Percentiles rank a stretch among this genome's conserved stretches.
Evolutionary conservation across 2,797 vertebrate species (phyloP).

Genomic region (Poeciliopsis presidionis): DNA sequence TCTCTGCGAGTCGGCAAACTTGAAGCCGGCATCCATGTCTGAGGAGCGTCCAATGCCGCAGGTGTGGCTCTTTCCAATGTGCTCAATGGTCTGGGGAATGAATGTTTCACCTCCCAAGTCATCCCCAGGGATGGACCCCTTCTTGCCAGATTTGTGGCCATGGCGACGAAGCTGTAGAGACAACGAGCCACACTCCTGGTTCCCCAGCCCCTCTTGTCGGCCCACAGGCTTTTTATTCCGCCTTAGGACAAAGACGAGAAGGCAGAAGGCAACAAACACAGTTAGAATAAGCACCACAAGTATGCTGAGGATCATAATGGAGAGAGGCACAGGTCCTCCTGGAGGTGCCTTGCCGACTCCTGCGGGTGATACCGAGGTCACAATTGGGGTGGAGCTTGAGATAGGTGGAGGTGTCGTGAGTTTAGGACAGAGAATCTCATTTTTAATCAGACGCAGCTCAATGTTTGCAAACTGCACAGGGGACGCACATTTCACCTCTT

Average conservation of each 20-base stretch:
- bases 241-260: constrained; percentile 94
- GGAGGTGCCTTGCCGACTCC: constrained; percentile 92
- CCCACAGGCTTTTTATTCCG: constrained; percentile 93
- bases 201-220: constrained; percentile 92
- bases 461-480: constrained; percentile 95
- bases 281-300: constrained; percentile 98
- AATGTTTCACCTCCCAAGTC: constrained; percentile 91
- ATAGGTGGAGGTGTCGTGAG: constrained; percentile 88
- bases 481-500: constrained; percentile 93
- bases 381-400: constrained; percentile 84
- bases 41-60: constrained; percentile 87
- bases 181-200: constrained; percentile 92
- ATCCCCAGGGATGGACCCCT: constrained; percentile 79
- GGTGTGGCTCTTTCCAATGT: constrained; percentile 96
- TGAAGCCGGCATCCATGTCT: constrained; percentile 90
- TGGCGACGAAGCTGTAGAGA: constrained; percentile 92
- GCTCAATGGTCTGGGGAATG: constrained; percentile 98
- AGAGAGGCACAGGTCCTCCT: constrained; percentile 94
- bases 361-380: constrained; percentile 86
- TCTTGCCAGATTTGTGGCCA: constrained; percentile 90
- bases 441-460: constrained; percentile 94
- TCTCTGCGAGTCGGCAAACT: constrained; percentile 90
- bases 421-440: constrained; percentile 95
- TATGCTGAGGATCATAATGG: constrained; percentile 98
- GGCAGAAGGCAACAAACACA: constrained; percentile 98